These are phyloP conservation scores for Myripristis jacobus DNA, from an alignment of 2,797 vertebrate species.

Conservation along the genomic window DNA sequence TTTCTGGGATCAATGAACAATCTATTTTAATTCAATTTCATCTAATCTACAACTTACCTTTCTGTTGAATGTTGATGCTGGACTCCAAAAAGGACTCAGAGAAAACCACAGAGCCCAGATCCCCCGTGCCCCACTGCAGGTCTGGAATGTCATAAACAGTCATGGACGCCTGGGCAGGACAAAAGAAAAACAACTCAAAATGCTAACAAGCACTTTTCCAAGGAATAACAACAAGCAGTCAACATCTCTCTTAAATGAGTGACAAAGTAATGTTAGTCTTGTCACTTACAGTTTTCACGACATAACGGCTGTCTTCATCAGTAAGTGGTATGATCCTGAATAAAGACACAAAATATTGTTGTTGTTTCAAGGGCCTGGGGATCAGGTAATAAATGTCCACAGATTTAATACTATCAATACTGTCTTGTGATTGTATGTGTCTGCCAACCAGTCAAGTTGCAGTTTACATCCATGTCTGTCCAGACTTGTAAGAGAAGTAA, in stretches of 20 bases:
- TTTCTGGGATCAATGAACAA: slow-evolving; percentile 38
- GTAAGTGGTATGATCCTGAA: slow-evolving; percentile 88
- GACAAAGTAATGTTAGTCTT: neutral
- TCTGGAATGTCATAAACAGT: slow-evolving; percentile 92
- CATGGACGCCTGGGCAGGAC: slow-evolving; percentile 87
- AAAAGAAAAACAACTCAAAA: neutral
- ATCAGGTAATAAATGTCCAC: too few species aligned
- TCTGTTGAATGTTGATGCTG: slow-evolving; percentile 90
- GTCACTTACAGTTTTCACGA: slow-evolving; percentile 94
- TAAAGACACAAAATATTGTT: slow-evolving; percentile 28
- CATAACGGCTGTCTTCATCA: slow-evolving; percentile 84
- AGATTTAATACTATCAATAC: too few species aligned
- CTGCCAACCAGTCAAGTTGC: too few species aligned
- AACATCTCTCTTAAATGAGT: neutral
- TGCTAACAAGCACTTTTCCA: neutral
- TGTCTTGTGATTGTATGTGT: too few species aligned
- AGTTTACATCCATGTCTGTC: too few species aligned
- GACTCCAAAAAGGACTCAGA: slow-evolving; percentile 97
- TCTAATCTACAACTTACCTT: slow-evolving; percentile 79
- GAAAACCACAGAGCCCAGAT: slow-evolving; percentile 93
- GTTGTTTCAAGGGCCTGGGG: neutral
- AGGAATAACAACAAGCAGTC: neutral
- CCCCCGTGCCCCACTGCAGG: slow-evolving; percentile 79
- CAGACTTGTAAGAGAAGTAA: too few species aligned
- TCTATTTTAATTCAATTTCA: slow-evolving; percentile 24